Evolutionary conservation across 2,888 invertebrate genomes (phyloP), one percentile per base, ranked within the genome.

Genomic region (Gasteruption jaculator): DNA sequence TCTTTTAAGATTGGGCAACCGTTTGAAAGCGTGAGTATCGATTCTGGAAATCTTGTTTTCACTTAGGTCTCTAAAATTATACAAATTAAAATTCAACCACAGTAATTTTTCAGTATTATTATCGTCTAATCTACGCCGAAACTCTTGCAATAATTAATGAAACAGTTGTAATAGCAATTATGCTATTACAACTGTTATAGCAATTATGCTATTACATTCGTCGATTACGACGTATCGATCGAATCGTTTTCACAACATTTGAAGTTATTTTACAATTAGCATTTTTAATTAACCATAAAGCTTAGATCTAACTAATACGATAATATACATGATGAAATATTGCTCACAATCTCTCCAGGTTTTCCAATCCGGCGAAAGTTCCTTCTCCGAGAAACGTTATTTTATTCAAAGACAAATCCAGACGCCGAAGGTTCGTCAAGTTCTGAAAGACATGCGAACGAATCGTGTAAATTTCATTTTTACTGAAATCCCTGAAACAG

Each of bases 11-110:
- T 81, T 80, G 10, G 82, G 79, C 57, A 86, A 78, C 63, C 83
- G 83, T 52, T 76, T 77, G 65, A 93, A 91, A 37, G 88, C 84
- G 58, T 83, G 80, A 3, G 81, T 79, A 54, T 85, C 81, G 56
- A 92, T 80, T 12, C 77, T 71, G 30, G 79, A 77, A 61, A 92
- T 84, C 54, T 82, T 79, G 68, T 91, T 92, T 61, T 80, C 82
- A 63, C 86, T 88, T 37, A 92, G 74, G 71, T 91, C 87, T 59
- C 87, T 86, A 72, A 74, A 68, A 59, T 42, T 36, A 41, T 12
- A 50, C 11, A 11, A 29, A 38, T 48, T 22, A 19, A 32, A 20
- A 32, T 25, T 21, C n/a, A n/a, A 12, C 27, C 20, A 10, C 18
- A 18, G 32, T 15, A 35, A 3, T 41, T 36, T 42, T 39, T 14